Conservation (phyloP, 2,888 invertebrate species). For the Leuctra nigra region DNA sequence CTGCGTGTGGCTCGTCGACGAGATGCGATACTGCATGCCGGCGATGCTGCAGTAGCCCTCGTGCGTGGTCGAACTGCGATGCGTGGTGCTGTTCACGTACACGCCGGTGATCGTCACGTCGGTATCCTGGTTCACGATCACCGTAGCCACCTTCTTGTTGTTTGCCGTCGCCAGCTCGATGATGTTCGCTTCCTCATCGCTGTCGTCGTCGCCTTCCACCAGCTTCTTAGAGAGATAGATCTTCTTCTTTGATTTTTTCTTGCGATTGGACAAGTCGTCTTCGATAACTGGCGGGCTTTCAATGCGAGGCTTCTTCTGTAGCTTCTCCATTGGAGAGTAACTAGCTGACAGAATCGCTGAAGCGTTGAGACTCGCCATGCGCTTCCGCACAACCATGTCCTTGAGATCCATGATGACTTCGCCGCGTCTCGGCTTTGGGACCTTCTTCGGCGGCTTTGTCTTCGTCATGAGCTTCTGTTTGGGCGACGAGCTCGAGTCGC, state of each 20-base stretch:
- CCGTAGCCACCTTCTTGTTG: conserved; percentile 50
- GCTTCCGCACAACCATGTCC: conserved; percentile 80
- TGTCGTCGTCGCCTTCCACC: conserved; percentile 48
- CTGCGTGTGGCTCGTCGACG: conserved; percentile 78
- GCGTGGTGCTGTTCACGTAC: conserved; percentile 65
- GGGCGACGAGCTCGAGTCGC: conserved; percentile 5
- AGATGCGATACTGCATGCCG: conserved; percentile 81
- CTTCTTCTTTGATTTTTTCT: conserved; percentile 27
- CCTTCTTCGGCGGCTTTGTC: conserved; percentile 42
- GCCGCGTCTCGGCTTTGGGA: conserved; percentile 44
- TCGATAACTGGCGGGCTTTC: conserved; percentile 9
- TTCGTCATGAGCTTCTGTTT: conserved; percentile 24
- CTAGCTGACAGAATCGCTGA: conserved; percentile 85
- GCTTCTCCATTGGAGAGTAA: conserved; percentile 45
- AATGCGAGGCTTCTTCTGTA: conserved; percentile 17
- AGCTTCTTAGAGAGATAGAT: conserved; percentile 20
- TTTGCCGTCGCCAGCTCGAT: conserved; percentile 37
- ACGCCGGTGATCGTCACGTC: conserved; percentile 85
- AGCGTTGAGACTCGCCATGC: conserved; percentile 89
- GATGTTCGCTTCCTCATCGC: conserved; percentile 39
- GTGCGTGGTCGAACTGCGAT: conserved; percentile 58
- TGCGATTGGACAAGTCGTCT: conserved; percentile 20
- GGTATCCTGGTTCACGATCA: conserved; percentile 70
- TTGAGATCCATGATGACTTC: conserved; percentile 72
- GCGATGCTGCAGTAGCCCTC: conserved; percentile 72